Conservation (phyloP, 2,113 vertebrate genomes). For the Anarrhichthys ocellatus region DNA sequence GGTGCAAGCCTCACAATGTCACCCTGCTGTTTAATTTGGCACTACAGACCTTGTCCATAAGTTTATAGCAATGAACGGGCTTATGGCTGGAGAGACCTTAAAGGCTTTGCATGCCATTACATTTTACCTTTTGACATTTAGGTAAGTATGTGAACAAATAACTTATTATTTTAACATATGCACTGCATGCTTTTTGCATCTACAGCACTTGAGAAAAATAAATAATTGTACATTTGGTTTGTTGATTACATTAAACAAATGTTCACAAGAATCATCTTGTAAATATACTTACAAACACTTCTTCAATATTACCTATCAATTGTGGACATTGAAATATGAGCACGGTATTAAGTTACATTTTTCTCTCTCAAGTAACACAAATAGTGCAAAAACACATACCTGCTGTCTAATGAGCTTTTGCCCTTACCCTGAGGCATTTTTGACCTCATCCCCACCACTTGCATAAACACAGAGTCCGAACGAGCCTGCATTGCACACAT, state of each 20-base stretch:
- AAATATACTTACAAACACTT: not conserved
- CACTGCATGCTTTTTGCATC: not conserved
- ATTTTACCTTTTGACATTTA: not conserved
- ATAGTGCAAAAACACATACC: conserved; percentile 17
- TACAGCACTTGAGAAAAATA: not conserved
- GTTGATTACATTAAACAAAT: not conserved
- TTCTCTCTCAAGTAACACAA: not conserved
- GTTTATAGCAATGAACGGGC: not conserved
- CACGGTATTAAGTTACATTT: not conserved
- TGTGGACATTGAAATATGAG: not conserved
- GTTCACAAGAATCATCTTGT: not conserved
- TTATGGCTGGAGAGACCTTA: not conserved
- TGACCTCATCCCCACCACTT: conserved; percentile 65
- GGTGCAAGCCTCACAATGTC: conserved; percentile 11
- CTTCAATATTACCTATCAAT: not conserved
- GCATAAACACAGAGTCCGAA: conserved; percentile 60
- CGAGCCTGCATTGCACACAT: conserved; percentile 50
- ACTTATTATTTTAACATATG: not conserved
- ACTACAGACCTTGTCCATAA: not conserved
- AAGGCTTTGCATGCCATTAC: not conserved
- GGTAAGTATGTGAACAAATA: not conserved
- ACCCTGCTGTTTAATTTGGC: conserved; percentile 23
- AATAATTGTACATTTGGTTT: not conserved
- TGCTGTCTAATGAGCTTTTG: conserved; percentile 30
- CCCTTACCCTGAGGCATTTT: conserved; percentile 37